phyloP scores from a whole-genome alignment of 2,113 vertebrate genomes.

The Caretta caretta region DNA sequence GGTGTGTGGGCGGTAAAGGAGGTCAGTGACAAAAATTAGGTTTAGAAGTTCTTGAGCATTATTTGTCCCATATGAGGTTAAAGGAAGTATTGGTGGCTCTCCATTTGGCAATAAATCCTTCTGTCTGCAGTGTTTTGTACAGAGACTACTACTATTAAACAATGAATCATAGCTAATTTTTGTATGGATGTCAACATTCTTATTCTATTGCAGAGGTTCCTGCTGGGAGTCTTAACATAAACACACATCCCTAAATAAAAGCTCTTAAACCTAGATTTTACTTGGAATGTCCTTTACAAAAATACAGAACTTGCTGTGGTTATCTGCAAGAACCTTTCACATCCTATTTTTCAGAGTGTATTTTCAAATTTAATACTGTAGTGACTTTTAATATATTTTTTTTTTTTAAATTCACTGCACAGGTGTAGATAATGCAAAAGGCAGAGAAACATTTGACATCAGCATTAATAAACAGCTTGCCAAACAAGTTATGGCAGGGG shows the following conservation, averaged over 20 bases:
- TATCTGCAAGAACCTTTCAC: neutral
- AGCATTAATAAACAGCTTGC: neutral
- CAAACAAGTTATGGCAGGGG: neutral
- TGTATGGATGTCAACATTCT: slow-evolving; percentile 50
- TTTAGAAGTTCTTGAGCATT: slow-evolving; percentile 63
- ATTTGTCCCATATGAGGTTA: slow-evolving; percentile 65
- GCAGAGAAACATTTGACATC: neutral
- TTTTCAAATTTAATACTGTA: neutral
- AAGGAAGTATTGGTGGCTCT: slow-evolving; percentile 65
- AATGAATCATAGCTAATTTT: slow-evolving; percentile 63
- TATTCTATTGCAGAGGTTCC: slow-evolving; percentile 26
- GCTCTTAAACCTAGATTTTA: neutral
- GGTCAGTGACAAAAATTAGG: slow-evolving; percentile 70
- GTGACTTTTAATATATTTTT: neutral
- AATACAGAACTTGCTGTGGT: neutral
- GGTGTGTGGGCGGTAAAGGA: slow-evolving; percentile 27
- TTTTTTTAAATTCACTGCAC: neutral
- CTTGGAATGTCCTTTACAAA: slow-evolving; percentile 16
- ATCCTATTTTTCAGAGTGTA: neutral
- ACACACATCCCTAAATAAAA: neutral
- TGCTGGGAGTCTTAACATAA: slow-evolving; percentile 37
- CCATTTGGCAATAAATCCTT: slow-evolving; percentile 58
- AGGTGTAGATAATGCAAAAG: neutral
- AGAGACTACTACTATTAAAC: slow-evolving; percentile 60
- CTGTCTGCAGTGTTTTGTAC: slow-evolving; percentile 36